Base-by-base conservation (phyloP, 30 jellyfish, hydroid and myxozoan species). In the Pseudorhiza aurosa region DNA sequence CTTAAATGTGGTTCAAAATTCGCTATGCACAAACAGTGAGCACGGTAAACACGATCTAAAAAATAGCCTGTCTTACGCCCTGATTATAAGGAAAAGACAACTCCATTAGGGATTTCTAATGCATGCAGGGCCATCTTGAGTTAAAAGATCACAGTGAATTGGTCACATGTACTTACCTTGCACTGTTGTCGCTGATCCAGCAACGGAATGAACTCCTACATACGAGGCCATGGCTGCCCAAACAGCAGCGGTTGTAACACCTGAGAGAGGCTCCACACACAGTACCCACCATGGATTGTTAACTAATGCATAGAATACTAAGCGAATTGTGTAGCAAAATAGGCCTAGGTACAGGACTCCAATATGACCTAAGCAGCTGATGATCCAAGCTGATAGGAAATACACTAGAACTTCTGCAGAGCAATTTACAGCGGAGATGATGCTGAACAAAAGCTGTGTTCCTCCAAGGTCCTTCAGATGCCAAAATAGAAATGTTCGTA, bases 141-240 rank as follows among this genome's bases (percentile, higher is more conserved):
- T n/a, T n/a, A n/a, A n/a, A n/a, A n/a, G n/a, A n/a, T n/a, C n/a
- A n/a, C n/a, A n/a, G n/a, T n/a, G n/a, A n/a, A n/a, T n/a, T n/a
- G n/a, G n/a, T n/a, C n/a, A n/a, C n/a, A n/a, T 5, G 12, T 39
- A 2, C 58, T 58, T 42, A 91, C 98, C 98, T 91, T 91, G 98
- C 4, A 83, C 81, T 9, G 96, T 84, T 0, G 98, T 91, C 33
- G 93, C 96, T 8, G 96, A 82, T 21, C 81, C 98, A 4, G 89
- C 68, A 2, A 78, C 72, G 26, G 98, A 91, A 44, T 91, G 65
- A 0, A 91, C 81, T 50, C 98, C 98, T 27, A 91, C 95, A 37
- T 83, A 91, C 75, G 98, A 91, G 43, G 98, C 91, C 96, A 91
- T 75, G 0, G 98, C 89, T 1, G 98, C 96, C 98, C 98, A 91